Percentiles rank a stretch among this genome's conserved stretches.
These are phyloP conservation scores for Cephalopterus ornatus DNA, from an alignment of 2,113 vertebrate species.

Conservation along the genomic window DNA sequence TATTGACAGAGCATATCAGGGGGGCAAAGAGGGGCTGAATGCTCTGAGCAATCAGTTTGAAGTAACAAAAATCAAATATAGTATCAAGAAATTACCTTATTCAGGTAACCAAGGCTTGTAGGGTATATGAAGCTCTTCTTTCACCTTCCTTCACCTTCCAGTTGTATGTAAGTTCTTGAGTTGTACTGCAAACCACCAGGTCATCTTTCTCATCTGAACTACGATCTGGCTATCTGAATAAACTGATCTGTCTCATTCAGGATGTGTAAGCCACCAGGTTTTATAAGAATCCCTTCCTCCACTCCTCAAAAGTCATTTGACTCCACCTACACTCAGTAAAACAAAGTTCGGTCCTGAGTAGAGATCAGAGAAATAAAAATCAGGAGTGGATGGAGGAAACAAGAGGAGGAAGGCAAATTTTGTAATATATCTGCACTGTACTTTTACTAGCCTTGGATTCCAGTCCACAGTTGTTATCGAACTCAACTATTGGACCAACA, in stretches of 20 bases:
- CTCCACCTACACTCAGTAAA: conserved; percentile 34
- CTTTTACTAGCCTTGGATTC: not conserved
- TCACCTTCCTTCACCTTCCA: not conserved
- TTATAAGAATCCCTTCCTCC: conserved; percentile 6
- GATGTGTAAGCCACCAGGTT: not conserved
- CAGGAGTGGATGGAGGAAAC: not conserved
- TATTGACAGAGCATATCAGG: not conserved
- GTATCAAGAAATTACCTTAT: conserved; percentile 38
- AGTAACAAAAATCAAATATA: not conserved
- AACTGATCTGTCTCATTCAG: not conserved
- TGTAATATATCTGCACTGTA: not conserved
- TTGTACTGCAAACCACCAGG: not conserved
- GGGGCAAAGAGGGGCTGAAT: not conserved
- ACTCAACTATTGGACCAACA: not conserved
- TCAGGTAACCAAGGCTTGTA: not conserved
- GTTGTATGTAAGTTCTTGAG: not conserved
- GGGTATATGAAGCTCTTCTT: not conserved
- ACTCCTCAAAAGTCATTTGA: not conserved
- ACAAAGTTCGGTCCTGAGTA: not conserved
- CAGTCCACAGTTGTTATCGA: not conserved
- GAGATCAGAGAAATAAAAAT: not conserved
- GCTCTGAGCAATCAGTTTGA: not conserved
- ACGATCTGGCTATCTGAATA: not conserved
- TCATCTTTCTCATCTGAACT: not conserved
- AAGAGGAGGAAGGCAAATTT: not conserved